Evolutionary conservation across 2,888 invertebrate genomes (phyloP).

Genomic region (Philonicus albiceps): DNA sequence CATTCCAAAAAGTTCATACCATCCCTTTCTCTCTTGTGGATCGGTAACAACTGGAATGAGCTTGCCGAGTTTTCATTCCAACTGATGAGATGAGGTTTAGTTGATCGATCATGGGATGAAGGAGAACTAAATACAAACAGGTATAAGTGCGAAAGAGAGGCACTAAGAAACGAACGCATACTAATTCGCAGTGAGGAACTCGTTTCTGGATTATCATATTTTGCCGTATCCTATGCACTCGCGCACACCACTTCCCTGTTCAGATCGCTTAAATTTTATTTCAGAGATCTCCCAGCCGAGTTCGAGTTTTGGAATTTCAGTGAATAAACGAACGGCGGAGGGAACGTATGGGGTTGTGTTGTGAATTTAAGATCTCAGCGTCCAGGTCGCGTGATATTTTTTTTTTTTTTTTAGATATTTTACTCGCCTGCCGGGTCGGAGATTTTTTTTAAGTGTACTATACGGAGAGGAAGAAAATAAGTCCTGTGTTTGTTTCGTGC

Average conservation of each 20-base stretch:
- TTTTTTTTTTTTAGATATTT: background rate
- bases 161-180: background rate
- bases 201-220: background rate
- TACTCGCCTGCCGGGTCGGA: background rate
- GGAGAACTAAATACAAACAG: background rate
- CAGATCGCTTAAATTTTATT: background rate
- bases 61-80: background rate
- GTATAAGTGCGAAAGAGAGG: background rate
- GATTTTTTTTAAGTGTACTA: background rate
- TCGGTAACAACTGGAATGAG: background rate
- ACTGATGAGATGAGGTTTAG: background rate
- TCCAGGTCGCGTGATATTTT: background rate
- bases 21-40: background rate
- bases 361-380: background rate
- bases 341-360: constrained; percentile 37
- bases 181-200: background rate
- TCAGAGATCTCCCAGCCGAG: background rate
- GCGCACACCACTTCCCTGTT: background rate
- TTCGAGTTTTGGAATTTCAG: constrained; percentile 35
- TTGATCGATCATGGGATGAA: background rate
- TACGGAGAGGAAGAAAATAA: background rate
- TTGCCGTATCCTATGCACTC: background rate
- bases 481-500: background rate
- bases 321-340: constrained; percentile 43
- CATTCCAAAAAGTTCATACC: background rate